A percentile compares a stretch with the other conserved stretches of the same genome.
Conservation (phyloP, 2,797 vertebrate species). For the Urosaurus nigricauda region DNA sequence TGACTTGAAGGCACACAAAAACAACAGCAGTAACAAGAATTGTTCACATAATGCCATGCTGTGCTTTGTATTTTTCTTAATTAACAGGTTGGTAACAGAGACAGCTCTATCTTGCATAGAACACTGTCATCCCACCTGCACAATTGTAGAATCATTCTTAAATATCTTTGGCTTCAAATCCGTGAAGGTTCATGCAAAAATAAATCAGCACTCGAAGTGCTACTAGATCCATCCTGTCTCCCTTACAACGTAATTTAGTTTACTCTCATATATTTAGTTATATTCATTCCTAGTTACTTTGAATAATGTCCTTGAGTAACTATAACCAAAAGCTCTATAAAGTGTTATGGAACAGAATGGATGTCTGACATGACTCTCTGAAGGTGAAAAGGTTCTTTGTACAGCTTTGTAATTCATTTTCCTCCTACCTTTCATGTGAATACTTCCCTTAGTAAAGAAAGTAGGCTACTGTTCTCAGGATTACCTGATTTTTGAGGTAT, state of each 20-base stretch:
- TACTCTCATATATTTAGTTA: not conserved
- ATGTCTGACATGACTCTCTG: not conserved
- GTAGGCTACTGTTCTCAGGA: not conserved
- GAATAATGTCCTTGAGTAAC: not conserved
- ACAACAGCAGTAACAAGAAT: not conserved
- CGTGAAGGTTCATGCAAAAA: too few relatives aligned
- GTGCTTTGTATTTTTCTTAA: not conserved
- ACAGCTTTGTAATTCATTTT: not conserved
- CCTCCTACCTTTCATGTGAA: not conserved
- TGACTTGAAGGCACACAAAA: too few relatives aligned
- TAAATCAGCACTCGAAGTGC: too few relatives aligned
- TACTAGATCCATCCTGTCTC: too few relatives aligned
- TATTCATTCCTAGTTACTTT: not conserved
- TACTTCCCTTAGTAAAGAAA: not conserved
- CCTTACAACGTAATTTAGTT: not conserved
- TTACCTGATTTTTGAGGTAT: constrained; percentile 13
- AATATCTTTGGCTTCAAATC: too few relatives aligned
- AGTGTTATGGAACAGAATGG: not conserved
- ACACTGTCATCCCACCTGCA: too few relatives aligned
- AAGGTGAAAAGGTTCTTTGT: not conserved
- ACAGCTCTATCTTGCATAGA: not conserved
- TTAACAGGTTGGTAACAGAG: not conserved
- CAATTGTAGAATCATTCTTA: too few relatives aligned
- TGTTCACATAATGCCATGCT: not conserved
- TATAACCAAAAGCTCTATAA: not conserved